Percentiles rank a stretch among this genome's conserved stretches.
phyloP scores from a whole-genome alignment of 2,113 vertebrate species.

The Eubucco bourcierii region DNA sequence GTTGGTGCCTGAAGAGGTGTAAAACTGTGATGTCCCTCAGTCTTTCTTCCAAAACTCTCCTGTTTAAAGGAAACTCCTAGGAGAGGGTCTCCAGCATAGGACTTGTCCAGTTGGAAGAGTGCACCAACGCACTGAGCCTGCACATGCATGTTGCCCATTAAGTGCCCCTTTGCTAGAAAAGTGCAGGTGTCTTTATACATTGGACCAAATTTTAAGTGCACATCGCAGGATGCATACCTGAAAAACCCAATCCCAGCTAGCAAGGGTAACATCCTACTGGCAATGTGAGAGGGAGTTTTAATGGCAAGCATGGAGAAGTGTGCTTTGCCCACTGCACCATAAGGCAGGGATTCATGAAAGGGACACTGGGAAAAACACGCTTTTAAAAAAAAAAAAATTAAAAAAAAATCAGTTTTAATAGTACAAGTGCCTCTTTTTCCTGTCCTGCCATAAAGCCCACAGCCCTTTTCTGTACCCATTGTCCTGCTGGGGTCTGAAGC shows the following conservation, averaged over 20 bases:
- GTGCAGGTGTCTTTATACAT: not conserved
- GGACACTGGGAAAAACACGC: not conserved
- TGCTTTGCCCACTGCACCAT: not conserved
- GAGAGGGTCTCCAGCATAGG: not conserved
- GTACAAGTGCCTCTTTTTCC: not conserved
- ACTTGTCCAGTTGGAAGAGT: not conserved
- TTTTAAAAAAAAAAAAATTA: too few species aligned
- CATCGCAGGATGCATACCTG: not conserved
- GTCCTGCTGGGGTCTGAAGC: not conserved
- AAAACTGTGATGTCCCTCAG: not conserved
- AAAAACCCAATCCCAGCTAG: not conserved
- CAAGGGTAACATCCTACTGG: not conserved
- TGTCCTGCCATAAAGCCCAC: not conserved
- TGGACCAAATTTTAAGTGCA: not conserved
- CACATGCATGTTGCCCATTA: fast-evolving
- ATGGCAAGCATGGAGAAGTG: not conserved
- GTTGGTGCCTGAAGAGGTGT: fast-evolving
- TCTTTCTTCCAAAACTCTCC: not conserved
- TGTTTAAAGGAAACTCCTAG: not conserved
- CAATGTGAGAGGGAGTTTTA: not conserved
- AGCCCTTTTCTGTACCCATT: not conserved
- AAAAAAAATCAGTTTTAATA: too few species aligned
- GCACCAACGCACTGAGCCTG: not conserved
- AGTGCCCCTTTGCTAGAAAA: not conserved
- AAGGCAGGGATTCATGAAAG: fast-evolving